Evolutionary conservation across 2,888 invertebrate genomes (phyloP), one percentile per base, ranked within the genome.

Genomic region (Endotricha flammealis): DNA sequence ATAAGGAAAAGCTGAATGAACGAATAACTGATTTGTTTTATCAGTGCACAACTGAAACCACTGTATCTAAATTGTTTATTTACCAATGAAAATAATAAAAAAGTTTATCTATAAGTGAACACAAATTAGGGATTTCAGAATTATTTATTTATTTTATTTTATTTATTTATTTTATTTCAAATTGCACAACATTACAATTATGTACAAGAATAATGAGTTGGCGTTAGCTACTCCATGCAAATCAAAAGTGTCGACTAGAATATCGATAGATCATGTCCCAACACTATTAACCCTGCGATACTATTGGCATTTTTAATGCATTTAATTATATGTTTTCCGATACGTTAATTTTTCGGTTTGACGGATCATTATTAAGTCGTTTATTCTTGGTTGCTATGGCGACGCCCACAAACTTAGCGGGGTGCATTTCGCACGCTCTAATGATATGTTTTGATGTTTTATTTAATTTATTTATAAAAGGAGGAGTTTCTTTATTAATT

Each of bases 271-370:
- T 11, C 3, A 9, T 0, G 23, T 14, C 28, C 29, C 35, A 22
- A 7, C 29, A 6, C 35, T 23, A 13, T 7, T n/a, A 1, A 8
- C 28, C 13, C 20, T 29, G 8, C 22, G 28, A 14, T 13, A 13
- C 11, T 9, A 12, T 12, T 23, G 20, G 23, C 29, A 16, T 51
- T 53, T 64, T 66, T 66, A 61, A 67, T 71, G 67, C 53, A 57
- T 59, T 62, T 81, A 80, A 83, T 81, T 75, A 73, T 56, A 76
- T 71, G 79, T 79, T 82, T 79, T 65, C 64, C 64, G 69, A 75
- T 76, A 75, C 68, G 68, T 66, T 66, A 75, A 62, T 64, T 75
- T 58, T 68, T 75, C 58, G 65, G 64, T 70, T 69, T 66, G 64
- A 40, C 45, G 65, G 63, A 70, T 72, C 73, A 79, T 82, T 79